A percentile compares a stretch with the other conserved stretches of the same genome.
phyloP scores from a whole-genome alignment of 2,113 vertebrate species.

The Maccullochella peelii region DNA sequence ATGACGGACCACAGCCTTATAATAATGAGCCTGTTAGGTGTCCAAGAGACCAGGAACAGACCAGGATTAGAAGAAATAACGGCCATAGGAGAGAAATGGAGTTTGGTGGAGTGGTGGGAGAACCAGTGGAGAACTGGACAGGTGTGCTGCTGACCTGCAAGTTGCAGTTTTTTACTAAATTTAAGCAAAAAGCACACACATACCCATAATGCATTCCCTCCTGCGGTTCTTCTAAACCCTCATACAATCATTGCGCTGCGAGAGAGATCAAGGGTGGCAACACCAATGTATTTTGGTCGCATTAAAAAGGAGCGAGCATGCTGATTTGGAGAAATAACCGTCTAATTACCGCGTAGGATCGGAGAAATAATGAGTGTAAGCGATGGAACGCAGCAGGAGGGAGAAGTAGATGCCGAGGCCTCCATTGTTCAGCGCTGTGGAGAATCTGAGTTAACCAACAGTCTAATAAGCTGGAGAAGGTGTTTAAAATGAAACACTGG shows the following conservation, averaged over 20 bases:
- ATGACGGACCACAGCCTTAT: too few species aligned
- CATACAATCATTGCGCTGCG: neutral
- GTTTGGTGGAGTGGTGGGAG: too few species aligned
- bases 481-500: constrained; percentile 12
- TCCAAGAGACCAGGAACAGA: too few species aligned
- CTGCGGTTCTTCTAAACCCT: neutral
- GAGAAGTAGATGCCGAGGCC: constrained; percentile 18
- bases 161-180: too few species aligned
- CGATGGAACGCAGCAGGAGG: constrained; percentile 46
- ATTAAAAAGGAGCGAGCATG: constrained; percentile 33
- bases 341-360: constrained; percentile 46
- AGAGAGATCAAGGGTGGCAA: constrained; percentile 34
- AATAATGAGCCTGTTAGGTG: too few species aligned
- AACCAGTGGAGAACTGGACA: too few species aligned
- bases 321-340: constrained; percentile 49
- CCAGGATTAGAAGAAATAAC: too few species aligned
- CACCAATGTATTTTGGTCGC: constrained; percentile 53
- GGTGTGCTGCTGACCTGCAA: too few species aligned
- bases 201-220: neutral
- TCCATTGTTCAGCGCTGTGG: constrained; percentile 45
- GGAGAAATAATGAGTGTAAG: constrained; percentile 64
- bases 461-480: constrained; percentile 42
- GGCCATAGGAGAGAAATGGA: too few species aligned
- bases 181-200: constrained; percentile 9
- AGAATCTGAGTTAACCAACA: constrained; percentile 31